A percentile compares a stretch with the other conserved stretches of the same genome.
phyloP scores from a whole-genome alignment of 2,888 invertebrate genomes.

The Tuberolachnus salignus region DNA sequence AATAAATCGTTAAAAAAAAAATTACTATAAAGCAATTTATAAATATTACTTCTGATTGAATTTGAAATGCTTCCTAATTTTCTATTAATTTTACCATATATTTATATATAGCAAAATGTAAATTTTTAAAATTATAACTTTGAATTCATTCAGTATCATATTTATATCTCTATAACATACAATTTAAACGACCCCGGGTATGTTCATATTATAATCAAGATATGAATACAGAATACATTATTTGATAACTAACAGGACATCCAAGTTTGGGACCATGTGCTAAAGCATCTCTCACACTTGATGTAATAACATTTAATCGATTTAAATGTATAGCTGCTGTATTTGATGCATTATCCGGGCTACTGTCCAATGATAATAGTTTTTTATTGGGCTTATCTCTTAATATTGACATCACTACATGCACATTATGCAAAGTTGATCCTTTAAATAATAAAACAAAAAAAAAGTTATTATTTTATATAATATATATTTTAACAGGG shows the following conservation, averaged over 20 bases:
- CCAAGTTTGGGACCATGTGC: slow-evolving; percentile 83
- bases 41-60: no score
- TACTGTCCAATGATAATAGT: slow-evolving; percentile 68
- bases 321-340: slow-evolving; percentile 72
- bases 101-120: no score
- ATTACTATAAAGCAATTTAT: no score
- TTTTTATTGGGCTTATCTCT: slow-evolving; percentile 62
- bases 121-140: no score
- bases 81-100: no score
- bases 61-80: no score
- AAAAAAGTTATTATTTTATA: not conserved
- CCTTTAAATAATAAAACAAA: slow-evolving; percentile 57
- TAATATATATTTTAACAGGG: not conserved
- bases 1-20: no score
- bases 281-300: slow-evolving; percentile 75
- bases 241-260: slow-evolving; percentile 70
- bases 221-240: not conserved
- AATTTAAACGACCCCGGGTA: not conserved
- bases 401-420: slow-evolving; percentile 69
- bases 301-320: slow-evolving; percentile 72
- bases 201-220: not conserved
- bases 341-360: slow-evolving; percentile 73
- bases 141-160: no score
- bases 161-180: not conserved
- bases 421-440: slow-evolving; percentile 68